phyloP scores from a whole-genome alignment of 2,797 vertebrate species.

The Echiichthys vipera region DNA sequence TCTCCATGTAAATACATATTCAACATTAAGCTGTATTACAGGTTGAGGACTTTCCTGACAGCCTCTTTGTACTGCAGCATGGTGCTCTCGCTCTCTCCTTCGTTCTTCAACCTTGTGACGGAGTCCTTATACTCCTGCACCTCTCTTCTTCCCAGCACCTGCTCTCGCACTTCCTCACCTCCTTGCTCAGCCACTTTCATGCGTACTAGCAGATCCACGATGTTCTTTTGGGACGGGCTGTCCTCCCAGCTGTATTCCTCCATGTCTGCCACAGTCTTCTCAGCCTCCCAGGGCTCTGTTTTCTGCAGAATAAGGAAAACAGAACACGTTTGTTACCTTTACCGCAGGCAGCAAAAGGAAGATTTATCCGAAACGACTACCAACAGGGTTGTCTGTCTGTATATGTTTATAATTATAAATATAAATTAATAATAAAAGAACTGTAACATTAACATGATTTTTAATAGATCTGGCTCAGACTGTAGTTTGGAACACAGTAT shows the following conservation, averaged over 20 bases:
- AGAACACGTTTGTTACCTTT: background rate
- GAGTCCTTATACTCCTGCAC: slow-evolving; percentile 89
- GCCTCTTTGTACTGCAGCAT: slow-evolving; percentile 91
- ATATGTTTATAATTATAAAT: too few relatives aligned
- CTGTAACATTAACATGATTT: background rate
- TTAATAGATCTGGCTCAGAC: background rate
- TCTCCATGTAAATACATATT: slow-evolving; percentile 15
- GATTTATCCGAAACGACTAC: background rate
- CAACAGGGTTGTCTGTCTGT: background rate
- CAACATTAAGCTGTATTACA: slow-evolving; percentile 55
- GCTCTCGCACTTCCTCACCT: slow-evolving; percentile 75
- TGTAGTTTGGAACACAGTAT: slow-evolving; percentile 1
- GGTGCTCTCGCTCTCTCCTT: slow-evolving; percentile 87
- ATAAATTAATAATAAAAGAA: too few relatives aligned
- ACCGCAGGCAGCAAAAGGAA: background rate
- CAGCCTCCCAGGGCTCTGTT: slow-evolving; percentile 92
- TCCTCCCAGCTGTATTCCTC: slow-evolving; percentile 94
- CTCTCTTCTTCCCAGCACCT: slow-evolving; percentile 84
- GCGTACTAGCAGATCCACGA: slow-evolving; percentile 83
- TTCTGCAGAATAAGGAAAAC: slow-evolving; percentile 84
- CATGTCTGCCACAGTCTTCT: slow-evolving; percentile 91
- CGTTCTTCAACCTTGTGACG: slow-evolving; percentile 88
- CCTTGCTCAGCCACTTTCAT: slow-evolving; percentile 75
- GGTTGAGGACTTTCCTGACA: slow-evolving; percentile 88
- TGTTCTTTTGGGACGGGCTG: slow-evolving; percentile 89